Evolutionary conservation across 2,888 invertebrate species (phyloP).

Genomic region (Aspidiotus rigidus): DNA sequence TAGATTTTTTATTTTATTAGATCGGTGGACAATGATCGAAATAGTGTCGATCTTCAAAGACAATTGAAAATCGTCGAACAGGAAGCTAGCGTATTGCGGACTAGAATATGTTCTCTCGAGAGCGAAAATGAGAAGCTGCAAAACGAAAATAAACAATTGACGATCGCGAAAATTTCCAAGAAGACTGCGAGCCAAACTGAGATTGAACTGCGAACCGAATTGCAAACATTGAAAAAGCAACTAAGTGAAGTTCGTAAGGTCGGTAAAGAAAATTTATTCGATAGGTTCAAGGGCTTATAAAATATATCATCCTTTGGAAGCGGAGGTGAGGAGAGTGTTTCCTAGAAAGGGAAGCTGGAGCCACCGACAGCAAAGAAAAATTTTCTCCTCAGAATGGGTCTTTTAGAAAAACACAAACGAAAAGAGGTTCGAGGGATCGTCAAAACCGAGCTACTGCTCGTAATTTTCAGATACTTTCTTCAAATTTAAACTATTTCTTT

Average conservation of each 20-base stretch:
- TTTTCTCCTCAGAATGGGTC: too few species aligned
- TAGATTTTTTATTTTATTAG: slow-evolving; percentile 42
- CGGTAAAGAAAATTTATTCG: too few species aligned
- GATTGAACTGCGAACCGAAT: slow-evolving; percentile 53
- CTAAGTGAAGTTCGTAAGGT: slow-evolving; percentile 47
- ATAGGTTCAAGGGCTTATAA: too few species aligned
- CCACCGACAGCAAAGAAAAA: too few species aligned
- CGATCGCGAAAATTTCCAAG: slow-evolving; percentile 52
- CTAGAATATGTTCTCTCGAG: slow-evolving; percentile 60
- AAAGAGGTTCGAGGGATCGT: too few species aligned
- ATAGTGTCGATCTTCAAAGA: slow-evolving; percentile 59
- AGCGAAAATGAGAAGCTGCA: slow-evolving; percentile 64
- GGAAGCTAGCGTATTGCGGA: slow-evolving; percentile 59
- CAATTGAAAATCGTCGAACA: slow-evolving; percentile 69
- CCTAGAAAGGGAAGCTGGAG: too few species aligned
- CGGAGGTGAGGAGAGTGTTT: too few species aligned
- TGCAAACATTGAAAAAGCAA: slow-evolving; percentile 54
- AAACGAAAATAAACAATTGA: slow-evolving; percentile 63
- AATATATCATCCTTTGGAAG: too few species aligned
- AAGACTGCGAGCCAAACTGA: slow-evolving; percentile 45
- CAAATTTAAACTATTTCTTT: too few species aligned
- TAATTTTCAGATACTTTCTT: too few species aligned
- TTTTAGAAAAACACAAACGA: too few species aligned
- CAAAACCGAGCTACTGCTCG: too few species aligned
- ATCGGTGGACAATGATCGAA: slow-evolving; percentile 55